Percentiles rank a stretch among this genome's conserved stretches.
phyloP scores from a whole-genome alignment of 2,113 vertebrate species.

The Myocastor coypus region DNA sequence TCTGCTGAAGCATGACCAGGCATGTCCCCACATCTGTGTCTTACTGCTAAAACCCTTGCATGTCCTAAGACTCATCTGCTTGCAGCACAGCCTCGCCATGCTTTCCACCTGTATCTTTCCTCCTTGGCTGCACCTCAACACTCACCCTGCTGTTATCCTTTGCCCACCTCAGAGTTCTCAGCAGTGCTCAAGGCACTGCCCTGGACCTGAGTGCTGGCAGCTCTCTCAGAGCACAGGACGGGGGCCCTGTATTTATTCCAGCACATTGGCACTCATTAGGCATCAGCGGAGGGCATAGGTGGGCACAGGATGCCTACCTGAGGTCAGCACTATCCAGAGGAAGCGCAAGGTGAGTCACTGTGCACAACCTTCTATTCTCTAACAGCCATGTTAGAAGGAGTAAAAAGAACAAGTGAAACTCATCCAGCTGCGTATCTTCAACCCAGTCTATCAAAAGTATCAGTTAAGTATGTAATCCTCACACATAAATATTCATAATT shows the following conservation, averaged over 20 bases:
- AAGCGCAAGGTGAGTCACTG: neutral
- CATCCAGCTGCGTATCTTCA: neutral
- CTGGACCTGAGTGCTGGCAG: neutral
- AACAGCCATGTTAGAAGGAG: neutral
- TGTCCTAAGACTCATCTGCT: neutral
- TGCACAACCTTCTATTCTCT: neutral
- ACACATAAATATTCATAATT: neutral
- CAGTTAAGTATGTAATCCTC: neutral
- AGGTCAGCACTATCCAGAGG: neutral
- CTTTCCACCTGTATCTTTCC: neutral
- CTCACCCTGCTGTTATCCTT: neutral
- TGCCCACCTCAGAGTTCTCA: neutral
- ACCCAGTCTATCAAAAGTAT: neutral
- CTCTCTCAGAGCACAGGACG: neutral
- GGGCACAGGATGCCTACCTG: neutral
- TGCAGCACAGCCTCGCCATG: neutral
- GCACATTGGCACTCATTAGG: neutral
- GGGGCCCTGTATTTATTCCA: neutral
- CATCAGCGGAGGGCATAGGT: neutral
- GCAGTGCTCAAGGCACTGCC: neutral
- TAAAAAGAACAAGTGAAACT: slow-evolving; percentile 29
- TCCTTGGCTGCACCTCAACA: neutral
- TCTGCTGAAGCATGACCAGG: slow-evolving; percentile 28
- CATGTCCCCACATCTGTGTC: neutral
- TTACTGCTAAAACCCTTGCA: neutral